A percentile compares a stretch with the other conserved stretches of the same genome.
Conservation (phyloP, 2,113 vertebrate genomes). For the Microtus richardsoni region DNA sequence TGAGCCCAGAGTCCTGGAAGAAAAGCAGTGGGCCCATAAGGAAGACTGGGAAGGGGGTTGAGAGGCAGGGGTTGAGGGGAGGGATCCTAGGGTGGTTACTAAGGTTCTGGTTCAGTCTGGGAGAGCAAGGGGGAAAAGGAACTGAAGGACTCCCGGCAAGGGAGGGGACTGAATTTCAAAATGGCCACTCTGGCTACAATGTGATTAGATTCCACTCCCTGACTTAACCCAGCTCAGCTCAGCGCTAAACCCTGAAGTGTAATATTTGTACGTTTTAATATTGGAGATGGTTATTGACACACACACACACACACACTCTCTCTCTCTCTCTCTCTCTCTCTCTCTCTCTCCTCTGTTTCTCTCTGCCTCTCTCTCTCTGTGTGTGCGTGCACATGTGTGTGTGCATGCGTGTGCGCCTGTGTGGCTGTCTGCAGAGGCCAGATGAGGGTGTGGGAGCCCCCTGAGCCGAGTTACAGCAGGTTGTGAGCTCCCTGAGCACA, state of each 20-base stretch:
- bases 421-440: neutral
- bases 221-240: neutral
- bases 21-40: neutral
- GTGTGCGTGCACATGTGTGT: neutral
- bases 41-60: neutral
- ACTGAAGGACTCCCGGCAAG: too few species aligned
- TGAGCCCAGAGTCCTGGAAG: neutral
- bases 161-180: neutral
- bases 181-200: neutral
- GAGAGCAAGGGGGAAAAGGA: neutral
- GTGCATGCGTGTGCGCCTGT: too few species aligned
- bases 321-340: neutral
- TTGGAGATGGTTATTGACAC: too few species aligned
- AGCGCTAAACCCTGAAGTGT: neutral
- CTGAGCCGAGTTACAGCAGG: neutral
- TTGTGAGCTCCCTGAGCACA: neutral
- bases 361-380: neutral
- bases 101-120: neutral
- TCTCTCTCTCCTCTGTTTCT: neutral
- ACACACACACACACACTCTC: too few species aligned
- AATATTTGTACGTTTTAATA: neutral
- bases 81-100: fast-evolving
- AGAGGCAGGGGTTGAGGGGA: neutral
- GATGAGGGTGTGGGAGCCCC: neutral
- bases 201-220: neutral